Conservation (phyloP, 2,888 invertebrate genomes). For the Yponomeuta evonymella region DNA sequence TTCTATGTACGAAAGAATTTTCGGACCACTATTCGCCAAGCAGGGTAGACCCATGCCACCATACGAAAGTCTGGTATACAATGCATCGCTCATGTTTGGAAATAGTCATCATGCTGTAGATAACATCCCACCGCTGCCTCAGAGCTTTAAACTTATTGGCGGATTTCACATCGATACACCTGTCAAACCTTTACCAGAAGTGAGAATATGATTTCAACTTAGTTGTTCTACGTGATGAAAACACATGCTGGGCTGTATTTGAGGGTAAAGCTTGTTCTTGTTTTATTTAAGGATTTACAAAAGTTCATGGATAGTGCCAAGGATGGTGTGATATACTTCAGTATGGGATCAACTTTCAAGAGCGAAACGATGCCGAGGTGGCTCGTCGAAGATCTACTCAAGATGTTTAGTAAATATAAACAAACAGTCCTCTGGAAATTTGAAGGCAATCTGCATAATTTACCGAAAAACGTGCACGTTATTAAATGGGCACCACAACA, state of each 20-base stretch:
- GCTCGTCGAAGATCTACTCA: conserved; percentile 14
- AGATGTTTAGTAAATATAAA: conserved; percentile 19
- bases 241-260: no score
- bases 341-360: conserved; percentile 22
- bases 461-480: conserved; percentile 60
- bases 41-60: conserved; percentile 19
- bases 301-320: conserved; percentile 19
- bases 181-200: conserved; percentile 19
- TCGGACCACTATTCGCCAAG: conserved; percentile 15
- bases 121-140: conserved; percentile 19
- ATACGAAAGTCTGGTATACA: conserved; percentile 13
- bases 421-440: conserved; percentile 72
- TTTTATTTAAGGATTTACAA: conserved; percentile 20
- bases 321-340: conserved; percentile 24
- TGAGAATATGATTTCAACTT: conserved; percentile 7
- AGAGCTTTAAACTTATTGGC: conserved; percentile 21
- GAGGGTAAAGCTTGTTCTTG: background rate
- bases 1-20: conserved; percentile 13
- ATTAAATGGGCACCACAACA: conserved; percentile 71
- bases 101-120: conserved; percentile 20
- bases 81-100: conserved; percentile 20
- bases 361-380: conserved; percentile 15
- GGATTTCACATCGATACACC: conserved; percentile 20
- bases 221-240: no score
- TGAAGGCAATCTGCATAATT: conserved; percentile 46